phyloP scores from a whole-genome alignment of 2,888 invertebrate species.

The Anoncus sp. region DNA sequence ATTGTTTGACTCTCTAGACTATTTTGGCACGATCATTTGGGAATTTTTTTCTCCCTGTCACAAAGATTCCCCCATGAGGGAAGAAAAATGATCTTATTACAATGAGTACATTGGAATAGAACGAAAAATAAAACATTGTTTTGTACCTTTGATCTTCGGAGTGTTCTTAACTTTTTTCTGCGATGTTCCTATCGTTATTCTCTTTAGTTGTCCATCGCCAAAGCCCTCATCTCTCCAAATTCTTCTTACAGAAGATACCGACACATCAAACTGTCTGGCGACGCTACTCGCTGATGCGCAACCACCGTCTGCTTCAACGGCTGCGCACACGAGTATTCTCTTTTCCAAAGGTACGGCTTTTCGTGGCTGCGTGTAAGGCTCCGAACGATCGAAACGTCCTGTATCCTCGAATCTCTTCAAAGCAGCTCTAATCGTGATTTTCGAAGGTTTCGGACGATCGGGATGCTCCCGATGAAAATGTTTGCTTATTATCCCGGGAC shows the following conservation, averaged over 20 bases:
- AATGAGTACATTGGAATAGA: no score
- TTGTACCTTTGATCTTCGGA: slow-evolving; percentile 49
- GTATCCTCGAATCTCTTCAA: slow-evolving; percentile 61
- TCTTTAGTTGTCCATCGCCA: slow-evolving; percentile 52
- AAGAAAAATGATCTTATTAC: no score
- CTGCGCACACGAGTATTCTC: slow-evolving; percentile 57
- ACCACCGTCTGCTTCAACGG: slow-evolving; percentile 57
- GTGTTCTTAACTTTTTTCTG: slow-evolving; percentile 49
- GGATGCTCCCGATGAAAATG: slow-evolving; percentile 58
- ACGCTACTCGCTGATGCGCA: slow-evolving; percentile 57
- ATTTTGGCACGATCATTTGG: no score
- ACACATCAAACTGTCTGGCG: slow-evolving; percentile 53
- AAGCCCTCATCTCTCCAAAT: slow-evolving; percentile 61
- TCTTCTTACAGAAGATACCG: slow-evolving; percentile 59
- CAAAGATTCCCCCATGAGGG: no score
- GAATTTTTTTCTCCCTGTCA: no score
- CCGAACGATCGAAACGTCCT: slow-evolving; percentile 58
- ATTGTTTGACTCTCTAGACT: no score
- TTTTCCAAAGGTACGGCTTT: slow-evolving; percentile 57
- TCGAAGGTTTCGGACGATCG: slow-evolving; percentile 60
- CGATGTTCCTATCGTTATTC: slow-evolving; percentile 48
- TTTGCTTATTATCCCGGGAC: slow-evolving; percentile 57
- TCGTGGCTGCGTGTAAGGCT: slow-evolving; percentile 54
- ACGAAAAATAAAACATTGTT: no score
- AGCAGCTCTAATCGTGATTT: slow-evolving; percentile 58